These are phyloP conservation scores for Synergus laeviventris DNA, from an alignment of 2,888 invertebrate species.

Conservation along the genomic window DNA sequence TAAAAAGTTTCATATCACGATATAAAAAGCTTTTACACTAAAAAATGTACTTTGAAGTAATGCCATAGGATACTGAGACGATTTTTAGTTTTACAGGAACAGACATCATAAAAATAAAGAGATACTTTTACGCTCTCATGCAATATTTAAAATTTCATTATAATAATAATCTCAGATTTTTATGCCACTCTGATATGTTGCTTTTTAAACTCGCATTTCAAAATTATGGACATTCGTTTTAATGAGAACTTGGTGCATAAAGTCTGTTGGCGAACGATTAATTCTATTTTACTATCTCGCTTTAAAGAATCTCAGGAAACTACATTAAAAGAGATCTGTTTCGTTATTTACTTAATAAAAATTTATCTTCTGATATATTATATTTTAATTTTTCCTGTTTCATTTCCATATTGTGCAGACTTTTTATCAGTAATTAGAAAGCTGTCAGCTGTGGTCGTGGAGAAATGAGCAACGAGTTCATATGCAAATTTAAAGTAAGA, in stretches of 20 bases:
- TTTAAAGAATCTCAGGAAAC: not conserved
- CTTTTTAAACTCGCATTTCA: not conserved
- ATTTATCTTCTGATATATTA: not conserved
- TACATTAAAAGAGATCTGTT: not conserved
- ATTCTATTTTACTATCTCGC: not conserved
- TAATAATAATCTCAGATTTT: not conserved
- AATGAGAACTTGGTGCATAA: not conserved
- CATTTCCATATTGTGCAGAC: no score
- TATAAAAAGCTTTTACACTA: not conserved
- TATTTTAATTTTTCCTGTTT: no score
- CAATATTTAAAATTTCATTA: conserved; percentile 13
- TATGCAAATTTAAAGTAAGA: not conserved
- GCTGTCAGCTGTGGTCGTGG: no score
- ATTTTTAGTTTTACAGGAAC: not conserved
- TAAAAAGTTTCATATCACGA: not conserved
- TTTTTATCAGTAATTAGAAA: no score
- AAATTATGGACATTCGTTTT: not conserved
- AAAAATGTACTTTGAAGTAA: not conserved
- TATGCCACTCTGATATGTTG: not conserved
- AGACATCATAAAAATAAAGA: conserved; percentile 11
- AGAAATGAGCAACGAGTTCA: not conserved
- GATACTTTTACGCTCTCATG: not conserved
- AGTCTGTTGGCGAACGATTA: not conserved
- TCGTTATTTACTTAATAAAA: not conserved
- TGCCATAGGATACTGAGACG: not conserved